Base-by-base conservation (phyloP, 2,113 vertebrate genomes). In the Galbula dea region DNA sequence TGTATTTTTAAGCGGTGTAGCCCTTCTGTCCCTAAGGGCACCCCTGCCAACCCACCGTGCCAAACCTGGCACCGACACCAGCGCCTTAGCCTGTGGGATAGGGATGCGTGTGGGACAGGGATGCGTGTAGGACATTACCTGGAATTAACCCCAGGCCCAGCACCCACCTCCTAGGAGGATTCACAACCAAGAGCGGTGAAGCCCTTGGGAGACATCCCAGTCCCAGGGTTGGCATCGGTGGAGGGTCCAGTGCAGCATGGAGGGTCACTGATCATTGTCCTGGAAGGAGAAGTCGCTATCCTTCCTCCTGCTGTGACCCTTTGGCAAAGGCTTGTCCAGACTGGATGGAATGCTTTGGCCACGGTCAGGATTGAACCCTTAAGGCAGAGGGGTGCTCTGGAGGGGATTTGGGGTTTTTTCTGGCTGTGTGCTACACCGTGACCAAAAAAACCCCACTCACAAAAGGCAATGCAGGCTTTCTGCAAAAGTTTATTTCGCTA, bases 401-500 rank as follows among this genome's bases (percentile, higher is more conserved):
- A 36, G 34, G 14, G 29, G 12, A 12, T 69, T 66, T 62, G 21
- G n/a, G 86, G 4, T 48, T 9, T 49, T 24, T 11, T 76, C 49
- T 59, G 43, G 17, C 34, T 5, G 4, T 12, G 24, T 58, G 29
- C 58, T 76, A 43, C 3, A 2, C 61, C 20, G 23, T 37, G 54
- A n/a, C 29, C 2, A 1, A 15, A 48, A 1, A 15, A 48, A 54
- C 45, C 58, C 24, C 59, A 29, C 45, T n/a, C 30, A 6, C 16
- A 24, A 39, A 65, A 69, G 9, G 41, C 62, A 23, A 0, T 4
- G 29, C 29, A 36, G 41, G 12, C 29, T 91, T 83, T 57, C 39
- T 89, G 83, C 59, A 77, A 75, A 89, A 74, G 30, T 95, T 93
- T 93, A 93, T 88, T 95, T 45, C 52, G 26, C 34, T 4, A 2